A percentile compares a stretch with the other conserved stretches of the same genome.
phyloP scores from a whole-genome alignment of 1,140 invertebrate genomes.

The Drosophila fuyamai region DNA sequence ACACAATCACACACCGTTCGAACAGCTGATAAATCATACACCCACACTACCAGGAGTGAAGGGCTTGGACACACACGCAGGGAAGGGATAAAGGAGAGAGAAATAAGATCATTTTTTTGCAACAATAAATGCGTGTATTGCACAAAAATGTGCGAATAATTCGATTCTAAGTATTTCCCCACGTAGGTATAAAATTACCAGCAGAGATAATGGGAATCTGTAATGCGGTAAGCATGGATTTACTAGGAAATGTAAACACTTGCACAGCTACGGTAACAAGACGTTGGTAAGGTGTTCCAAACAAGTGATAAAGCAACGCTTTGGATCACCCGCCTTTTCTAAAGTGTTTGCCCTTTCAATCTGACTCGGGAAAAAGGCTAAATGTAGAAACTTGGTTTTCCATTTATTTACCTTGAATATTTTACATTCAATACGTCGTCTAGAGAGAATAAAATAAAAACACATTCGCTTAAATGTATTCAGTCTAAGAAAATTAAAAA shows the following conservation, averaged over 20 bases:
- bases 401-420: too few species aligned
- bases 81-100: constrained; percentile 8
- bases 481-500: too few species aligned
- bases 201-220: constrained; percentile 30
- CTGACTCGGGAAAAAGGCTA: too few species aligned
- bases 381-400: too few species aligned
- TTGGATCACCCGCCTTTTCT: too few species aligned
- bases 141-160: constrained; percentile 4
- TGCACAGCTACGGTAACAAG: constrained; percentile 6
- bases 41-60: constrained; percentile 31
- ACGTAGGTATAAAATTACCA: constrained; percentile 14
- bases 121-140: constrained; percentile 24
- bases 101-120: constrained; percentile 13
- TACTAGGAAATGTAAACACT: constrained; percentile 5
- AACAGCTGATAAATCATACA: constrained; percentile 73
- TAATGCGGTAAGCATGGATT: constrained; percentile 10
- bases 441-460: too few species aligned
- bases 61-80: constrained; percentile 17
- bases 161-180: constrained; percentile 29
- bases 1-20: constrained; percentile 23
- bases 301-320: background rate
- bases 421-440: too few species aligned
- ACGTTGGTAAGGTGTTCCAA: background rate
- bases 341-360: too few species aligned
- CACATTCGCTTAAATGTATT: too few species aligned